Evolutionary conservation across 2,797 vertebrate species (phyloP).

Genomic region (Tarsius wallacei): DNA sequence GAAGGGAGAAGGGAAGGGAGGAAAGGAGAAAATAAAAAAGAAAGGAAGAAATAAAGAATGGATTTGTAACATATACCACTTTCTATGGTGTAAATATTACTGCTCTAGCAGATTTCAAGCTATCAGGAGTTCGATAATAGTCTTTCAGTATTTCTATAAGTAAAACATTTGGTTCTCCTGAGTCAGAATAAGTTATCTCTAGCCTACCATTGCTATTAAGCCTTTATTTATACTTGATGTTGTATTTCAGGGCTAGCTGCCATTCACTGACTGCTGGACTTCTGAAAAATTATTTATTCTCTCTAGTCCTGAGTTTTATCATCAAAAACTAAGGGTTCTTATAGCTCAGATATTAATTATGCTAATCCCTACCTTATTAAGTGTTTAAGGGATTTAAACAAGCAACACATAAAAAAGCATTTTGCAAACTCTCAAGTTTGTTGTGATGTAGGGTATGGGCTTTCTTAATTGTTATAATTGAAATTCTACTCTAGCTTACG

Average conservation of each 20-base stretch:
- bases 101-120: neutral
- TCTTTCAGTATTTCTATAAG: constrained; percentile 63
- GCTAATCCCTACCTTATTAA: constrained; percentile 42
- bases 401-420: neutral
- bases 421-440: constrained; percentile 1
- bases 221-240: constrained; percentile 18
- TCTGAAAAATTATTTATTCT: constrained; percentile 62
- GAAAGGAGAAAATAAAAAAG: neutral
- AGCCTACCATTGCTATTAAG: neutral
- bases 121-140: neutral
- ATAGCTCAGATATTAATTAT: neutral
- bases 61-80: constrained; percentile 37
- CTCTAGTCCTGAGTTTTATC: constrained; percentile 40
- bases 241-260: constrained; percentile 50
- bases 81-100: constrained; percentile 62
- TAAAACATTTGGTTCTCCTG: constrained; percentile 35
- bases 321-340: constrained; percentile 55
- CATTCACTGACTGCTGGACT: constrained; percentile 45
- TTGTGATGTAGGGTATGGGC: neutral
- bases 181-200: constrained; percentile 13
- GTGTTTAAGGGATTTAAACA: neutral
- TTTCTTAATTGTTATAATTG: constrained; percentile 34
- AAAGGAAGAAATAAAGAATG: neutral
- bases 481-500: neutral
- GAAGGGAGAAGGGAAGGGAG: neutral